Conservation (phyloP, 2,113 vertebrate species). For the Crotalus viridis region DNA sequence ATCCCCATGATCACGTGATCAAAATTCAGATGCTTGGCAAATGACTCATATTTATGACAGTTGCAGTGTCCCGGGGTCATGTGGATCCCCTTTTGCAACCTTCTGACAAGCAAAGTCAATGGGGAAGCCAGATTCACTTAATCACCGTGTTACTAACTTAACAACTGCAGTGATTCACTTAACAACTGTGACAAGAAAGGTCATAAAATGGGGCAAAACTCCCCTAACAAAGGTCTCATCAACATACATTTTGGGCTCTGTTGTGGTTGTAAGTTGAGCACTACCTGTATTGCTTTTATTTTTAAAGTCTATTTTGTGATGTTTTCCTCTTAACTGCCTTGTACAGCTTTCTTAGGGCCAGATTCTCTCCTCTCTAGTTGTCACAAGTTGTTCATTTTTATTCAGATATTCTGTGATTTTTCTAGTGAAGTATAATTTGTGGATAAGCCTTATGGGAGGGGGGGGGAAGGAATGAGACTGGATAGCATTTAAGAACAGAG, state of each 20-base stretch:
- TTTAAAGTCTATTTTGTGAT: background rate
- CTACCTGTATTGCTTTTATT: background rate
- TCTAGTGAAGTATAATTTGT: background rate
- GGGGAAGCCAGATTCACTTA: background rate
- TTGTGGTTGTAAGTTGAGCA: background rate
- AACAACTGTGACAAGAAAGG: background rate
- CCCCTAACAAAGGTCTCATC: background rate
- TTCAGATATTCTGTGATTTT: background rate
- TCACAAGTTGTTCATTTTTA: background rate
- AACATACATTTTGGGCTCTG: background rate
- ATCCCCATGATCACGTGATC: background rate
- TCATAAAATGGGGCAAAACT: background rate
- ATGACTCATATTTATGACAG: background rate
- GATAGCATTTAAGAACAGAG: background rate
- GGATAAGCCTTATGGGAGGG: background rate
- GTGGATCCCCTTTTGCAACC: background rate
- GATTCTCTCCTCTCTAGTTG: background rate
- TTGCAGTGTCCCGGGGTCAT: background rate
- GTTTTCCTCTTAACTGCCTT: background rate
- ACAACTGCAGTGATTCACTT: background rate
- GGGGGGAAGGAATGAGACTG: background rate
- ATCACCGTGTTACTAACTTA: background rate
- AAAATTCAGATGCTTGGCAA: background rate
- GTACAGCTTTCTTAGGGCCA: background rate
- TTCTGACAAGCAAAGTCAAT: background rate